phyloP scores from a whole-genome alignment of 2,113 vertebrate species.

The Cochlearius cochlearius region DNA sequence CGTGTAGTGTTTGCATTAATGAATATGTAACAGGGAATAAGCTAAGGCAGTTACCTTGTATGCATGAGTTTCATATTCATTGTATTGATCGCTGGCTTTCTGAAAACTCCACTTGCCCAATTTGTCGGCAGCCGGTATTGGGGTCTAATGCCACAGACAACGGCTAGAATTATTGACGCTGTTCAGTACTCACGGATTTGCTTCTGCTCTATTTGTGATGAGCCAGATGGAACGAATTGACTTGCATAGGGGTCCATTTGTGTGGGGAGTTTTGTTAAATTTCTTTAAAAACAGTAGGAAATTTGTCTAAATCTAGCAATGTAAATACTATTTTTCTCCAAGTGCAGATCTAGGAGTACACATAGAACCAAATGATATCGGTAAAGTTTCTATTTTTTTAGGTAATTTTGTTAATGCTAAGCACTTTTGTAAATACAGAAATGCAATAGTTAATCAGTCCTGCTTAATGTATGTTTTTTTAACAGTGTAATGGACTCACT shows the following conservation, averaged over 20 bases:
- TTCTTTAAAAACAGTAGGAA: slow-evolving; percentile 52
- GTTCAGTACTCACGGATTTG: background rate
- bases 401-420: slow-evolving; percentile 73
- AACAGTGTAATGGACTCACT: slow-evolving; percentile 36
- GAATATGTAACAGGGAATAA: slow-evolving; percentile 94
- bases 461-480: slow-evolving; percentile 59
- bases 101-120: slow-evolving; percentile 94
- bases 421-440: slow-evolving; percentile 77
- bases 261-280: slow-evolving; percentile 62
- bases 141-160: slow-evolving; percentile 45
- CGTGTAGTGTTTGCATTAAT: slow-evolving; percentile 94
- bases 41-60: slow-evolving; percentile 89
- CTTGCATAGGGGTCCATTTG: slow-evolving; percentile 7
- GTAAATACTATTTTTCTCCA: slow-evolving; percentile 69
- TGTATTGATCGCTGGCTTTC: slow-evolving; percentile 97
- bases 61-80: slow-evolving; percentile 94
- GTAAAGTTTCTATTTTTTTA: slow-evolving; percentile 78
- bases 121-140: slow-evolving; percentile 89
- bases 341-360: slow-evolving; percentile 65
- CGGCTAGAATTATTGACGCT: slow-evolving; percentile 8
- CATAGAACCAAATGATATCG: slow-evolving; percentile 72
- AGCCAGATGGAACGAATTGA: slow-evolving; percentile 22
- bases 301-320: slow-evolving; percentile 65
- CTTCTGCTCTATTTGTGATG: slow-evolving; percentile 35
- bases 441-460: slow-evolving; percentile 52